Conservation (phyloP, 2,113 vertebrate genomes). For the Labeo catla region DNA sequence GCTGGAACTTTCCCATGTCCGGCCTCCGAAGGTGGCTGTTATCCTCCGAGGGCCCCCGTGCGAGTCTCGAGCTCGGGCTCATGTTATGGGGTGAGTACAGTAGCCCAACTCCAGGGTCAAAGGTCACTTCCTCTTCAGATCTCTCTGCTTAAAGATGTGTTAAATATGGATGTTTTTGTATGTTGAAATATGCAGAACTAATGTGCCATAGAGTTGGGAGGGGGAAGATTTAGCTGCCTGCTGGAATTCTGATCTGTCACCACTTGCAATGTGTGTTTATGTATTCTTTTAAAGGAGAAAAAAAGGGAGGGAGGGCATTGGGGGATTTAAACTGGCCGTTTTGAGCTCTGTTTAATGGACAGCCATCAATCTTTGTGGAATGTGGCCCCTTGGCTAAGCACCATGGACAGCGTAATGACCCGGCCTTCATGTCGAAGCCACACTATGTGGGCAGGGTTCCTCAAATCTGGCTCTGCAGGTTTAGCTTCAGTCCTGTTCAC, state of each 20-base stretch:
- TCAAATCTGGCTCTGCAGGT: not conserved
- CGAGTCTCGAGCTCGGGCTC: conserved; percentile 66
- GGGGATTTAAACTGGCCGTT: not conserved
- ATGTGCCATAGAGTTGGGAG: not conserved
- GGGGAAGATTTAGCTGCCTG: conserved; percentile 56
- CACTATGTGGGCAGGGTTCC: not conserved
- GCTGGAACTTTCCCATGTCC: conserved; percentile 70
- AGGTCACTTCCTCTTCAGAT: conserved; percentile 73
- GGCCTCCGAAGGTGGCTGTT: conserved; percentile 62
- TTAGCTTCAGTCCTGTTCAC: too few relatives aligned
- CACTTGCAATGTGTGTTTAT: conserved; percentile 83
- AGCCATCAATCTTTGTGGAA: not conserved
- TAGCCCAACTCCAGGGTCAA: conserved; percentile 67
- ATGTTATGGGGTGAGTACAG: conserved; percentile 77
- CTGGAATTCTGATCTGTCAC: conserved; percentile 80
- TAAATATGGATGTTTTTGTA: not conserved
- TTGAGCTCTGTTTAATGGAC: not conserved
- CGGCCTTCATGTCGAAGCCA: not conserved
- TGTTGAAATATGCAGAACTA: conserved; percentile 16
- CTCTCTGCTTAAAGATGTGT: conserved; percentile 1
- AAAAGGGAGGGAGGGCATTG: not conserved
- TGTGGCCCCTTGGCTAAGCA: not conserved
- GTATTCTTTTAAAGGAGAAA: conserved; percentile 81
- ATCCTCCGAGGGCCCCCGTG: conserved; percentile 63
- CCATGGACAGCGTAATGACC: conserved; percentile 10